phyloP scores from a whole-genome alignment of 2,888 invertebrate species.

The Ligdia adustata region DNA sequence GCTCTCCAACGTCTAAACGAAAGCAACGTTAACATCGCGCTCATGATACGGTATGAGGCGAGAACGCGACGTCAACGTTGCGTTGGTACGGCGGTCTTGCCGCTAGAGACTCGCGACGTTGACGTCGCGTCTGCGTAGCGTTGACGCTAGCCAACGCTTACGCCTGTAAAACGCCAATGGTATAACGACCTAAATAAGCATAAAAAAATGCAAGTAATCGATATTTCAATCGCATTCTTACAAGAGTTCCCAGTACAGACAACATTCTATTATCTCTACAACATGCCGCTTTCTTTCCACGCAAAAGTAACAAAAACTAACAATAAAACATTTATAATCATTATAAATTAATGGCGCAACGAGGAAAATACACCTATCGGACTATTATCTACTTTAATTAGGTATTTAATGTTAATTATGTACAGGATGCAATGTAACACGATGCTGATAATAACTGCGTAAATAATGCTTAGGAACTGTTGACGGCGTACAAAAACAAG shows the following conservation, averaged over 20 bases:
- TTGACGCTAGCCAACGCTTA: too few species aligned
- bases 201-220: too few species aligned
- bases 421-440: constrained; percentile 68
- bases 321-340: constrained; percentile 33
- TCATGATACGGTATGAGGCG: too few species aligned
- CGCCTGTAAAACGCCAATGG: too few species aligned
- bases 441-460: constrained; percentile 64
- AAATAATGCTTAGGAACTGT: constrained; percentile 63
- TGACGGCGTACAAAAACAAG: too few species aligned
- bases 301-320: constrained; percentile 24
- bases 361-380: constrained; percentile 65
- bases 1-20: too few species aligned
- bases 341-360: constrained; percentile 44
- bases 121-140: too few species aligned
- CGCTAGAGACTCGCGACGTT: too few species aligned
- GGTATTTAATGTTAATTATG: constrained; percentile 77
- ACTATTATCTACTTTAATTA: constrained; percentile 73
- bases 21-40: too few species aligned
- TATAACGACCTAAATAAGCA: too few species aligned
- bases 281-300: constrained; percentile 6
- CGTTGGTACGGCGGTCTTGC: too few species aligned
- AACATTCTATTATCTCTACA: background rate
- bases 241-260: background rate
- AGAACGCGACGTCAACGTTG: too few species aligned
- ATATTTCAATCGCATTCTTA: background rate